Evolutionary conservation across 2,797 vertebrate species (phyloP).

Genomic region (Sebastes iracundus): DNA sequence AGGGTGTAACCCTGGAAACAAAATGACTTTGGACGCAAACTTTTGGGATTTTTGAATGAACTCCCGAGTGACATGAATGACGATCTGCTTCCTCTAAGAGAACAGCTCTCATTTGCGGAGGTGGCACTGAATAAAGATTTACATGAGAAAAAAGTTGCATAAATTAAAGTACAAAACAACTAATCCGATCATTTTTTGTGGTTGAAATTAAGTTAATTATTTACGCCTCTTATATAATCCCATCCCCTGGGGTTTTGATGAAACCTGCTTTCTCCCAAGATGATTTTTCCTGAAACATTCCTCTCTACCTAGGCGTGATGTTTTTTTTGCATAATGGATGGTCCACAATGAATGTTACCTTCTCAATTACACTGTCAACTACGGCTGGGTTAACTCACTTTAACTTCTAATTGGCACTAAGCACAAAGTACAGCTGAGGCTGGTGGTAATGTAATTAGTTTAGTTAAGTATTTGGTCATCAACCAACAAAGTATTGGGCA

Average conservation of each 20-base stretch:
- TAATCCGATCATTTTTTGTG: background rate
- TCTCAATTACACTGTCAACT: background rate
- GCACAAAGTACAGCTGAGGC: too few relatives aligned
- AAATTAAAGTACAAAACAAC: too few relatives aligned
- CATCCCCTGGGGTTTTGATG: background rate
- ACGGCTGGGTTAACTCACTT: background rate
- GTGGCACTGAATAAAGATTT: background rate
- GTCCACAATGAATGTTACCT: background rate
- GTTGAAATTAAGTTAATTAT: background rate
- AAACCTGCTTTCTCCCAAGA: background rate
- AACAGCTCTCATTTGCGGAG: background rate
- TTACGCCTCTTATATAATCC: too few relatives aligned
- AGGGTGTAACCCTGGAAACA: background rate
- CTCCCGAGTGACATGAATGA: background rate
- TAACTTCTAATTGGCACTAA: background rate
- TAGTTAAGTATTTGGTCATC: background rate
- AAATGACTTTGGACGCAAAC: fast-evolving
- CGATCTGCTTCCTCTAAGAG: background rate
- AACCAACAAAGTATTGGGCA: background rate
- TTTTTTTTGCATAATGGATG: background rate
- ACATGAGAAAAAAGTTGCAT: background rate
- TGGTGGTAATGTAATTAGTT: background rate
- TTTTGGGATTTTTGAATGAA: background rate
- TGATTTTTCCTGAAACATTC: background rate
- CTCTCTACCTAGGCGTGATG: background rate